Conservation (phyloP, 2,113 vertebrate genomes). For the Pelmatolapia mariae region DNA sequence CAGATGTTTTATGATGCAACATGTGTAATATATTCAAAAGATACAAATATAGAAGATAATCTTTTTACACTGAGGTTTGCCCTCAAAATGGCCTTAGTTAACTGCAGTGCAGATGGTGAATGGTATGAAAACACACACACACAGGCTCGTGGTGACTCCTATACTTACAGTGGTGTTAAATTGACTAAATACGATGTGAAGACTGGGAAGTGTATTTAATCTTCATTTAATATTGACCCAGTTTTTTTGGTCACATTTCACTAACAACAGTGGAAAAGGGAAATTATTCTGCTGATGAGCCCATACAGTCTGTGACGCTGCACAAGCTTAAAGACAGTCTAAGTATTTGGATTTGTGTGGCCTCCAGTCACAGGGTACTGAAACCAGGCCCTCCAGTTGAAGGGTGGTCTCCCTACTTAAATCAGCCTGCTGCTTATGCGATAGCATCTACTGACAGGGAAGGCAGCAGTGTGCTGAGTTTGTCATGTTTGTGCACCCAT, state of each 20-base stretch:
- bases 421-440: slow-evolving; percentile 8
- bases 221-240: not conserved
- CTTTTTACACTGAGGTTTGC: slow-evolving; percentile 8
- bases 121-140: not conserved
- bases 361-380: not conserved
- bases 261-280: not conserved
- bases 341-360: not conserved
- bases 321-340: not conserved
- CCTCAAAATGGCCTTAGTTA: not conserved
- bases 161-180: not conserved
- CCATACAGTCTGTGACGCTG: not conserved
- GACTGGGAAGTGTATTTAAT: not conserved
- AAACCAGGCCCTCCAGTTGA: not conserved
- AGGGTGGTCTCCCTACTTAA: not conserved
- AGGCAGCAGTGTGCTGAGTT: not conserved
- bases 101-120: not conserved
- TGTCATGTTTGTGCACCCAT: slow-evolving; percentile 9
- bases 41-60: slow-evolving; percentile 1
- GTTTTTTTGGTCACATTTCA: not conserved
- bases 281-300: not conserved
- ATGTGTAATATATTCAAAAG: slow-evolving; percentile 11
- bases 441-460: slow-evolving; percentile 19
- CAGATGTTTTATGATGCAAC: slow-evolving; percentile 38
- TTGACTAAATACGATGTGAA: not conserved
- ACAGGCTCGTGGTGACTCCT: not conserved